These are phyloP conservation scores for Diplosoma virens DNA, from an alignment of 23 tunicate genomes.

Conservation along the genomic window DNA sequence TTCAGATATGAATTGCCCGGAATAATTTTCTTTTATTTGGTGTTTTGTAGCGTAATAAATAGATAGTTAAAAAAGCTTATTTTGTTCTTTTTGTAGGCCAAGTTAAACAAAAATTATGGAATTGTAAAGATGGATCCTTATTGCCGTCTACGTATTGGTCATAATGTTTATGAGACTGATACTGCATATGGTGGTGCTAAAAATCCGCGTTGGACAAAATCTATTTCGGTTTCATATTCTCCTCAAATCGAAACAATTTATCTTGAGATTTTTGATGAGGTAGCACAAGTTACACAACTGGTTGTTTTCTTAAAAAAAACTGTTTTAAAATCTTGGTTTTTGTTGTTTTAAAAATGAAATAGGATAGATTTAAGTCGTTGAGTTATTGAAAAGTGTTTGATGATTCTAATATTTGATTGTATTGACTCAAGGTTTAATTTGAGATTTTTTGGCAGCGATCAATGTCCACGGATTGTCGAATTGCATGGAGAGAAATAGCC, in stretches of 20 bases:
- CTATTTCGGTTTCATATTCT: constrained; percentile 46
- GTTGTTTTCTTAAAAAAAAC: too few species aligned
- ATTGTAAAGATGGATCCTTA: constrained; percentile 91
- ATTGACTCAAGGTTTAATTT: too few species aligned
- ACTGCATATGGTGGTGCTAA: constrained; percentile 77
- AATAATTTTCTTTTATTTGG: too few species aligned
- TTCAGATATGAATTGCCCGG: too few species aligned
- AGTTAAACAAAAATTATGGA: constrained; percentile 73
- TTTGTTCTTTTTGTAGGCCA: constrained; percentile 59
- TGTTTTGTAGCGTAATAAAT: too few species aligned
- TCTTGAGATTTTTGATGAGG: constrained; percentile 85
- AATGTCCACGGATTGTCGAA: constrained; percentile 49
- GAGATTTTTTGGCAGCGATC: too few species aligned
- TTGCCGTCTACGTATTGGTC: constrained; percentile 68
- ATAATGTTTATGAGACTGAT: constrained; percentile 76
- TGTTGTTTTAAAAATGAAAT: too few species aligned
- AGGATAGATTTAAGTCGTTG: too few species aligned
- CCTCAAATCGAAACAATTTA: constrained; percentile 52
- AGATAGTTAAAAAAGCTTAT: too few species aligned
- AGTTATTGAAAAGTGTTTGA: too few species aligned
- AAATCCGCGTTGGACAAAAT: constrained; percentile 75
- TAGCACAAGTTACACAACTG: neutral
- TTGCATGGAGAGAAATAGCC: constrained; percentile 65
- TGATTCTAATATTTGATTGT: too few species aligned
- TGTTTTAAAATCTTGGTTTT: too few species aligned